Evolutionary conservation across 2,888 invertebrate species (phyloP), one percentile per base, ranked within the genome.

Genomic region (Hypselothyrea guttata): DNA sequence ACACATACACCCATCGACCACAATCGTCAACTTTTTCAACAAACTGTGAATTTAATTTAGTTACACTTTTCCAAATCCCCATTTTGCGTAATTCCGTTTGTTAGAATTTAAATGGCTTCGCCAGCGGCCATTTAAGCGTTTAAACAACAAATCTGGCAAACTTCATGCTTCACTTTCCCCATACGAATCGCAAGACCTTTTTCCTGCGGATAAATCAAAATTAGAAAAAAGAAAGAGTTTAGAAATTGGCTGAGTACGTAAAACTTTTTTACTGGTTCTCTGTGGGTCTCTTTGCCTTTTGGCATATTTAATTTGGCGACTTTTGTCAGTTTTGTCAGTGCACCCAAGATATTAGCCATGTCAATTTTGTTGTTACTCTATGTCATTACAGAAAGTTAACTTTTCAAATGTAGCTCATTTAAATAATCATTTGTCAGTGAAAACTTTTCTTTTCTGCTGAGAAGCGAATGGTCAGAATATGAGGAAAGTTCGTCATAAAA

Each of bases 391-490:
- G 5, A 22, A 22, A 22, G 42, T 40, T 51, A 81, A 84, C 77
- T 84, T 78, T 84, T 72, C 70, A 73, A 83, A 76, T 62, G 77
- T n/a, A n/a, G n/a, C 78, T 84, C 82, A 82, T 81, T 84, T 81
- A 71, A 81, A 84, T 82, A 82, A 4, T 74, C 69, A 82, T 82
- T 82, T 81, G 73, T 84, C 71, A 62, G 33, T 22, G 28, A 46
- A 62, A 77, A 54, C 41, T 79, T 72, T 63, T n/a, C n/a, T n/a
- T 33, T 1, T 7, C 1, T 12, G 2, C 44, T 48, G 22, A 22
- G 22, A 22, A 22, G 22, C 22, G 5, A 22, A 22, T 22, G 5
- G 22, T 22, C 5, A 4, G 22, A 5, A 22, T 22, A 22, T 22
- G 22, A 22, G 22, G 22, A 22, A 22, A 22, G 22, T 22, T 22